Percentiles rank a stretch among this genome's conserved stretches.
Conservation (phyloP, 1,140 invertebrate species). For the Meteorus sp. region DNA sequence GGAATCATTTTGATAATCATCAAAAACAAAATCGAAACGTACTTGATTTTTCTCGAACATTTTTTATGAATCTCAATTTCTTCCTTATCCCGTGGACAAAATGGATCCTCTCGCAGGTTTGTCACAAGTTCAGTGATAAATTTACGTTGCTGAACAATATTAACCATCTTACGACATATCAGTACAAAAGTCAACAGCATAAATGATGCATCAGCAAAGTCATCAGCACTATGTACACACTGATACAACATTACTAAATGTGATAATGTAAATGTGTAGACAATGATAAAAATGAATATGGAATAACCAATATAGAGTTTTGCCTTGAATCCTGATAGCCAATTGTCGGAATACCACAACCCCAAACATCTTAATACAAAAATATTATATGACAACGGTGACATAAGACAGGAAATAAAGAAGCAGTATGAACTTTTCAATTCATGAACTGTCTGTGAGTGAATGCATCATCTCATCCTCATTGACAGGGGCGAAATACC, state of each 20-base stretch:
- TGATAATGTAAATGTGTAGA: constrained; percentile 1
- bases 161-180: not conserved
- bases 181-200: constrained; percentile 4
- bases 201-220: constrained; percentile 7
- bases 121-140: not conserved
- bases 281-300: not conserved
- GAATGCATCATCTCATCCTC: too few species aligned
- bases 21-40: not conserved
- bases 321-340: not conserved
- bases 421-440: too few species aligned
- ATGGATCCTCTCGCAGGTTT: not conserved
- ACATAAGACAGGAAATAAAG: not conserved
- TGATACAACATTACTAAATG: not conserved
- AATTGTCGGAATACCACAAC: not conserved
- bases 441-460: too few species aligned
- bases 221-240: not conserved
- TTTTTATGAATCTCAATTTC: not conserved
- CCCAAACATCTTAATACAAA: not conserved
- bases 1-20: too few species aligned
- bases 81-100: not conserved
- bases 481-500: too few species aligned
- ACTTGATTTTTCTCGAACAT: not conserved
- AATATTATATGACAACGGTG: constrained; percentile 2
- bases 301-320: constrained; percentile 1
- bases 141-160: constrained; percentile 2